phyloP scores from a whole-genome alignment of 2,888 invertebrate species.

The Apotomis betuletana region DNA sequence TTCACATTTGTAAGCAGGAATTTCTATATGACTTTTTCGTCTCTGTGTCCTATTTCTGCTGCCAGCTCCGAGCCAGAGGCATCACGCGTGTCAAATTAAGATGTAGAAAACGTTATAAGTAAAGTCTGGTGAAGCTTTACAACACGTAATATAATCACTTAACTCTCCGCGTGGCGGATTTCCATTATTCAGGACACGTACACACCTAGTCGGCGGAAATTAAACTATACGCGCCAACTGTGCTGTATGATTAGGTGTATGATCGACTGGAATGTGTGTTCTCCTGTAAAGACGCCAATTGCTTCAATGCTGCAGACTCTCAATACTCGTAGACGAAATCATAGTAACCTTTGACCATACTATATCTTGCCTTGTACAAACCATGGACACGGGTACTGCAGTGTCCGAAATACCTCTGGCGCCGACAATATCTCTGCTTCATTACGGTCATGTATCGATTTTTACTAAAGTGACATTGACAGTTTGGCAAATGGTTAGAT shows the following conservation, averaged over 20 bases:
- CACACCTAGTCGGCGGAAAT: slow-evolving; percentile 52
- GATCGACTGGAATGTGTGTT: neutral
- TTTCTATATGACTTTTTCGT: neutral
- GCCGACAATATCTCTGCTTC: too few relatives aligned
- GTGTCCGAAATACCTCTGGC: too few relatives aligned
- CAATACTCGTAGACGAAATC: too few relatives aligned
- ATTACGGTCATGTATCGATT: too few relatives aligned
- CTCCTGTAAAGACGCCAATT: neutral
- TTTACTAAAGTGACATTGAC: too few relatives aligned
- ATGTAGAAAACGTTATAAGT: slow-evolving; percentile 16
- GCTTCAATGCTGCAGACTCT: neutral
- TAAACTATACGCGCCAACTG: slow-evolving; percentile 50
- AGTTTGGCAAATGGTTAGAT: too few relatives aligned
- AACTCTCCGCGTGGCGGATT: slow-evolving; percentile 22
- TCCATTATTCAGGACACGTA: slow-evolving; percentile 50
- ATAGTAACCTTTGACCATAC: too few relatives aligned
- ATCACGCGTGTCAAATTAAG: slow-evolving; percentile 3
- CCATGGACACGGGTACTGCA: too few relatives aligned
- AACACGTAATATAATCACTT: slow-evolving; percentile 36
- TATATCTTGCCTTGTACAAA: too few relatives aligned
- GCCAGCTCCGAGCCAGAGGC: too few relatives aligned
- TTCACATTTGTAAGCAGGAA: neutral
- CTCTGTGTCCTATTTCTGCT: neutral
- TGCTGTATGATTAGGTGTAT: slow-evolving; percentile 12
- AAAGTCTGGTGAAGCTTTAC: slow-evolving; percentile 20